phyloP scores from a whole-genome alignment of 2,113 vertebrate genomes.

The Passer montanus region DNA sequence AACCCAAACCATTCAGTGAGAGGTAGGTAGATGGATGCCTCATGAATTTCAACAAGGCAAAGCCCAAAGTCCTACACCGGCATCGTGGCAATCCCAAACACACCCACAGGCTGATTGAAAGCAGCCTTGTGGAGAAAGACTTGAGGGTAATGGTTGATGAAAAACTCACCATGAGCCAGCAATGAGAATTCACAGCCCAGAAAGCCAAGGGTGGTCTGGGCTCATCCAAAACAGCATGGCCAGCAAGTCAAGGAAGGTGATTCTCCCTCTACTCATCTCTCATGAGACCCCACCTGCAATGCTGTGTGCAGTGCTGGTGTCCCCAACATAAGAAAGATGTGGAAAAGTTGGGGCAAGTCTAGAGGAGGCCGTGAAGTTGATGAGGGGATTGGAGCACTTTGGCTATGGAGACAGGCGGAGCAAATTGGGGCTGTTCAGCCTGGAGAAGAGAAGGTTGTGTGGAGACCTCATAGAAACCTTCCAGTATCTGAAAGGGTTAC shows the following conservation, averaged over 20 bases:
- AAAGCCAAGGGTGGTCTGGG: background rate
- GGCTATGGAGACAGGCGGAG: background rate
- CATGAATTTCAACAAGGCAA: background rate
- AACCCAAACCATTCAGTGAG: background rate
- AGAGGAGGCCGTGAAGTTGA: background rate
- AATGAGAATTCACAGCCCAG: background rate
- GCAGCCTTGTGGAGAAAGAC: background rate
- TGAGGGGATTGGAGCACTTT: background rate
- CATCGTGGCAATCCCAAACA: fast-evolving
- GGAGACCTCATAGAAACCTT: background rate
- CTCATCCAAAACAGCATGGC: background rate
- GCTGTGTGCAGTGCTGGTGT: background rate
- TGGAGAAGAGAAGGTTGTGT: background rate
- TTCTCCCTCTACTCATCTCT: background rate
- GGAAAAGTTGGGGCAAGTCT: background rate
- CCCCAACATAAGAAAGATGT: background rate
- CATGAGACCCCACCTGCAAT: background rate
- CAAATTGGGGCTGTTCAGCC: background rate
- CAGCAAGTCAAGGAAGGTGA: background rate
- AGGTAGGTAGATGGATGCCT: background rate
- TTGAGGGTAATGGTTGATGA: background rate
- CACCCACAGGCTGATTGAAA: background rate
- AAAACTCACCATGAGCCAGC: fast-evolving
- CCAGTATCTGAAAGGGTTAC: background rate
- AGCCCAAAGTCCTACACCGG: background rate